A percentile compares a stretch with the other conserved stretches of the same genome.
These are phyloP conservation scores for Pomacea canaliculata DNA, from an alignment of 2,888 invertebrate species.

Conservation along the genomic window DNA sequence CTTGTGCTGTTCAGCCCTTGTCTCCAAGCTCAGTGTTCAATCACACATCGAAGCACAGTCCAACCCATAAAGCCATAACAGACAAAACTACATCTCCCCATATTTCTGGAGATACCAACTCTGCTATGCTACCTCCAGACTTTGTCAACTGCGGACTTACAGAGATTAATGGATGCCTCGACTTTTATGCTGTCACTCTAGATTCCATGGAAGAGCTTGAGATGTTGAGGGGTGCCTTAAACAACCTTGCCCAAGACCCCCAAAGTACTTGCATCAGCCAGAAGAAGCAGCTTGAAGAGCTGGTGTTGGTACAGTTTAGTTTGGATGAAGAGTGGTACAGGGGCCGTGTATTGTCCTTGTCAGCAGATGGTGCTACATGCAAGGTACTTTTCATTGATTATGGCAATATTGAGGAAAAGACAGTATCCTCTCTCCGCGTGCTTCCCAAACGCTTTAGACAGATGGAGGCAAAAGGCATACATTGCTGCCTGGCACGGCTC, in stretches of 20 bases:
- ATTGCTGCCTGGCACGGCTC: slow-evolving; percentile 44
- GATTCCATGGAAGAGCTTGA: slow-evolving; percentile 41
- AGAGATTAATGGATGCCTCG: slow-evolving; percentile 24
- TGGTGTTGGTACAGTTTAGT: slow-evolving; percentile 38
- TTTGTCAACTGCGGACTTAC: slow-evolving; percentile 13
- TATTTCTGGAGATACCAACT: too few relatives aligned
- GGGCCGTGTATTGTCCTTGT: slow-evolving; percentile 39
- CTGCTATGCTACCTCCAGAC: neutral
- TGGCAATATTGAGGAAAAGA: slow-evolving; percentile 52
- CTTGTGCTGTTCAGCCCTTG: neutral
- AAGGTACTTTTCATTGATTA: slow-evolving; percentile 57
- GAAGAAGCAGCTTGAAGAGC: slow-evolving; percentile 32
- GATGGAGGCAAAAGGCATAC: slow-evolving; percentile 49
- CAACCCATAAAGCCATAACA: too few relatives aligned
- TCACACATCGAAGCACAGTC: too few relatives aligned
- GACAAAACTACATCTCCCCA: too few relatives aligned
- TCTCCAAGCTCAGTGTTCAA: neutral
- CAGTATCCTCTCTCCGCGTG: slow-evolving; percentile 37
- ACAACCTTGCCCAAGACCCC: neutral
- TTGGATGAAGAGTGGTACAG: slow-evolving; percentile 49
- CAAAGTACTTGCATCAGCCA: neutral
- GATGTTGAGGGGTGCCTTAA: slow-evolving; percentile 20
- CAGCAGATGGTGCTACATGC: slow-evolving; percentile 26
- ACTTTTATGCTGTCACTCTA: slow-evolving; percentile 78
- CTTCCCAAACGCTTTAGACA: slow-evolving; percentile 29